phyloP scores from a whole-genome alignment of 2,888 invertebrate genomes.

The Palloptera scutellata region DNA sequence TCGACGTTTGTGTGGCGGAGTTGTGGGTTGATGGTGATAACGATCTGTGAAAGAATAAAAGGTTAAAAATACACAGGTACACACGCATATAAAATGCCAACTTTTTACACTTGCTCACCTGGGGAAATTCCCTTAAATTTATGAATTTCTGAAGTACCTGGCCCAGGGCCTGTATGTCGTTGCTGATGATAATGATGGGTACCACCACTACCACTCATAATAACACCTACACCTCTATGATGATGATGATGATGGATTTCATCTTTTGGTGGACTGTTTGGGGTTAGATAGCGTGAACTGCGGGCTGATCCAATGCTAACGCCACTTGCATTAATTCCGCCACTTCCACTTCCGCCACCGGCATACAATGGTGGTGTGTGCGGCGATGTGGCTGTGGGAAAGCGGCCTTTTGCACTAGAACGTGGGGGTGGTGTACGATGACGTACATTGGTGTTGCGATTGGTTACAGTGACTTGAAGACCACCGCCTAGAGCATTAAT shows the following conservation, averaged over 20 bases:
- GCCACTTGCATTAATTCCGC: conserved; percentile 21
- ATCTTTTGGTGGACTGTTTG: conserved; percentile 50
- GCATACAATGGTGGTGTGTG: conserved; percentile 61
- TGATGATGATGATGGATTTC: conserved; percentile 47
- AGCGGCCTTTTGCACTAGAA: conserved; percentile 48
- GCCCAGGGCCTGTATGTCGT: conserved; percentile 44
- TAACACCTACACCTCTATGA: conserved; percentile 44
- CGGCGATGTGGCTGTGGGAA: conserved; percentile 56
- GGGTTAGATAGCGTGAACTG: conserved; percentile 46
- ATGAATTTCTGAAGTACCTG: conserved; percentile 45
- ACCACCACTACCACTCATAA: conserved; percentile 25
- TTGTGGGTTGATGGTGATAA: conserved; percentile 59
- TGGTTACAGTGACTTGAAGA: conserved; percentile 56
- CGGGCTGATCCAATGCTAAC: conserved; percentile 40
- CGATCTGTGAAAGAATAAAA: conserved; percentile 54
- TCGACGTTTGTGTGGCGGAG: conserved; percentile 62
- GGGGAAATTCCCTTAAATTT: conserved; percentile 58
- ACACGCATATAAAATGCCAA: not conserved
- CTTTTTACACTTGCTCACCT: conserved; percentile 45
- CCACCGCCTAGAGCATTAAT: conserved; percentile 38
- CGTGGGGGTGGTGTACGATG: conserved; percentile 52
- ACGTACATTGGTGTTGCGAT: conserved; percentile 48
- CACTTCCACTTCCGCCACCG: conserved; percentile 24
- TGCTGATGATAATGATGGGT: conserved; percentile 55
- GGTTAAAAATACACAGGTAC: conserved; percentile 12